These are phyloP conservation scores for Eupithecia subumbrata DNA, from an alignment of 2,888 invertebrate species.

Conservation along the genomic window DNA sequence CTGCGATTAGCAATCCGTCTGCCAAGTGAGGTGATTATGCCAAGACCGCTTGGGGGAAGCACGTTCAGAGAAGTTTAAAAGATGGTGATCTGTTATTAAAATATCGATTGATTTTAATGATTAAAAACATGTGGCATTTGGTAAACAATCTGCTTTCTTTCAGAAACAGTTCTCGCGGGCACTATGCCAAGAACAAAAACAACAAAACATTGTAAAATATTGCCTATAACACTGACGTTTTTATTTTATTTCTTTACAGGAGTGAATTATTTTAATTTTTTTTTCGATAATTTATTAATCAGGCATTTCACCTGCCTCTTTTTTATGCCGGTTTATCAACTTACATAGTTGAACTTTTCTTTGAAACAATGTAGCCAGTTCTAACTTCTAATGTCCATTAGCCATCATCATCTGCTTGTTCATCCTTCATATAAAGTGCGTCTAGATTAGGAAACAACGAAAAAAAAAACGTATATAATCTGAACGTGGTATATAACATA, in stretches of 20 bases:
- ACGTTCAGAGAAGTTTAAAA: background rate
- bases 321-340: conserved; percentile 21
- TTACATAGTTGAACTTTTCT: background rate
- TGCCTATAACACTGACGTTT: conserved; percentile 45
- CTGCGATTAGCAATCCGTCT: too few relatives aligned
- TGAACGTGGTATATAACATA: too few relatives aligned
- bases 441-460: too few relatives aligned
- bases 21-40: background rate
- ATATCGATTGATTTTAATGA: conserved; percentile 3
- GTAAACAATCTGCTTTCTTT: conserved; percentile 59
- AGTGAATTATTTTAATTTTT: conserved; percentile 32
- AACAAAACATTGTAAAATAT: conserved; percentile 62
- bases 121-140: conserved; percentile 26
- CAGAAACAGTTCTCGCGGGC: conserved; percentile 61
- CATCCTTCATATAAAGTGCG: too few relatives aligned
- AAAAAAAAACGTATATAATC: too few relatives aligned
- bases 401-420: background rate
- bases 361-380: background rate
- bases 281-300: conserved; percentile 1
- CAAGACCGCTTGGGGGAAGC: background rate
- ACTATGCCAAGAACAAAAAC: conserved; percentile 61
- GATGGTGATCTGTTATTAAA: background rate
- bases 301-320: background rate
- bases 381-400: background rate
- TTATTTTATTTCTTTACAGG: conserved; percentile 49